These are phyloP conservation scores for Phocides pigmalion DNA, from an alignment of 1,140 invertebrate genomes.

Conservation along the genomic window DNA sequence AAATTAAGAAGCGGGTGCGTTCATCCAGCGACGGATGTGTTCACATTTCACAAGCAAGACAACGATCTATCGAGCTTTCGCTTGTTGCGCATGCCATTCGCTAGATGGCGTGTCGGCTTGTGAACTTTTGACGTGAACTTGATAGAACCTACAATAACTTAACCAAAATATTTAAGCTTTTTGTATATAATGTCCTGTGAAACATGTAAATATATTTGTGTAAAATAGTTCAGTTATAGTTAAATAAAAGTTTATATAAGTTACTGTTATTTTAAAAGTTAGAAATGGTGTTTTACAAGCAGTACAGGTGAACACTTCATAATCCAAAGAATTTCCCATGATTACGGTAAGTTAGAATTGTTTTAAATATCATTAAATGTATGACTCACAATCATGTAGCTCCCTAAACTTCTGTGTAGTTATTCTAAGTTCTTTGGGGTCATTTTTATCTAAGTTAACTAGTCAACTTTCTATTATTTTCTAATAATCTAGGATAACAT, in stretches of 20 bases:
- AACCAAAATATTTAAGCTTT: conserved; percentile 80
- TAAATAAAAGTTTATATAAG: conserved; percentile 1
- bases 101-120: conserved; percentile 67
- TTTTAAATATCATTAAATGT: conserved; percentile 16
- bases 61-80: conserved; percentile 71
- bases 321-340: conserved; percentile 40
- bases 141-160: conserved; percentile 74
- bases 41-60: conserved; percentile 52
- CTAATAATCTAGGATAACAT: no score
- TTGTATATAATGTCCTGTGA: conserved; percentile 60
- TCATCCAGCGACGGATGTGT: conserved; percentile 44
- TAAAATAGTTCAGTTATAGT: conserved; percentile 5
- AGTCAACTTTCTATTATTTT: conserved; percentile 9
- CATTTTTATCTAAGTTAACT: not conserved
- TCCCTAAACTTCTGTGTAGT: not conserved
- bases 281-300: conserved; percentile 8
- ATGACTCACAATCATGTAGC: conserved; percentile 14
- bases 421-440: conserved; percentile 46
- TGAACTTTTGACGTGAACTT: conserved; percentile 83
- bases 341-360: conserved; percentile 40
- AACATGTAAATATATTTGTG: conserved; percentile 48
- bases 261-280: conserved; percentile 3
- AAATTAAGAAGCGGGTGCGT: conserved; percentile 56
- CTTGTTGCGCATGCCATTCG: conserved; percentile 55
- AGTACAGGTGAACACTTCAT: conserved; percentile 19